Evolutionary conservation across 64 coral and sea anemone genomes (phyloP), one percentile per base, ranked within the genome.

Genomic region (Montipora efflorescens): DNA sequence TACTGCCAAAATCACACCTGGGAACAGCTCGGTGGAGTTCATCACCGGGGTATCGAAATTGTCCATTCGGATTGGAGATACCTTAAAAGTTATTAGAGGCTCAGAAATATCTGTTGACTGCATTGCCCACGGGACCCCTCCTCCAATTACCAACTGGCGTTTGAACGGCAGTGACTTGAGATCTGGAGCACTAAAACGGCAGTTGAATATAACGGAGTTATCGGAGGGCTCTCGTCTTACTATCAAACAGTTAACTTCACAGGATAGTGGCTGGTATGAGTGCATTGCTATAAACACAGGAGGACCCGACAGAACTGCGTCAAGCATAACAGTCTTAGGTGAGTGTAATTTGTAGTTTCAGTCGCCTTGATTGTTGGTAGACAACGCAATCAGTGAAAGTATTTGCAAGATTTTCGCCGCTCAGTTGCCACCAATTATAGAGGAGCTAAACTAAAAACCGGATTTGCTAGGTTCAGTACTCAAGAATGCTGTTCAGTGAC

Each of bases 211-310:
- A 16, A 76, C n/a, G 7, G 79, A 76, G 61, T 55, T 89, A 75
- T 50, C 76, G 19, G 47, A 68, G 14, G 82, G 51, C 55, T 91
- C 89, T 1, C 59, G 79, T 7, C 70, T 97, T 71, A 82, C 28
- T 16, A 89, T 94, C 55, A 2, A 80, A 0, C 83, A 76, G 66
- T 25, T 97, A 55, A 78, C 69, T 11, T 15, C 74, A 49, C 79
- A 89, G 23, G 90, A 87, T 72, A 67, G 83, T n/a, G 96, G 96
- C 3, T 84, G 88, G n/a, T 89, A 92, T 55, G 89, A 97, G 22
- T 97, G 96, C 43, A 70, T 94, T 8, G 96, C 92, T 20, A 79
- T 36, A 1, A 97, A 97, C 88, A 50, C 91, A 9, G 96, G 92
- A 20, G 96, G 93, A 57, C 78, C 89, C 2, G 96, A 97, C 70